phyloP scores from a whole-genome alignment of 2,888 invertebrate genomes.

The Sarcophaga rosellei region DNA sequence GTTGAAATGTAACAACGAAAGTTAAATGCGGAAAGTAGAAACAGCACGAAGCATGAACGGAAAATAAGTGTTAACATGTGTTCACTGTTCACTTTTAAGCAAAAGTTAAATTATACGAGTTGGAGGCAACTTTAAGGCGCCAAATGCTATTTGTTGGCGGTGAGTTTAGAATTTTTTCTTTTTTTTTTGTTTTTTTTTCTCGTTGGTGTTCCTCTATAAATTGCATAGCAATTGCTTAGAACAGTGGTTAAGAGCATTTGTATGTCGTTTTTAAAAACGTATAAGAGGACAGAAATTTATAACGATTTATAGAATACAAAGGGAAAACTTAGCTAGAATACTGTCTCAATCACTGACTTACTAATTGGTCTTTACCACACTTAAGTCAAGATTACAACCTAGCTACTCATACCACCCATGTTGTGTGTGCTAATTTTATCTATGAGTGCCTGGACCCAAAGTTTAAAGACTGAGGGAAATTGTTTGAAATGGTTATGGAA shows the following conservation, averaged over 20 bases:
- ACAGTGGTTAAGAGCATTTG: neutral
- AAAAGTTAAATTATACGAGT: constrained; percentile 35
- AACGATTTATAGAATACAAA: too few relatives aligned
- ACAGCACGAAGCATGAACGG: neutral
- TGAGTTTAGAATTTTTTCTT: neutral
- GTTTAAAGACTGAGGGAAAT: too few relatives aligned
- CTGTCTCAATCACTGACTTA: too few relatives aligned
- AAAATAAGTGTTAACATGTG: constrained; percentile 59
- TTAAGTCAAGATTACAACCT: too few relatives aligned
- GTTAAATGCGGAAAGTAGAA: neutral
- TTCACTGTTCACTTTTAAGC: constrained; percentile 29
- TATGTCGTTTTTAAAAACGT: too few relatives aligned
- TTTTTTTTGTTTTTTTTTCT: constrained; percentile 5
- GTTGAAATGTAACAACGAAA: constrained; percentile 2
- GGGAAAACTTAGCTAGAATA: too few relatives aligned
- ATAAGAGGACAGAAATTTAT: too few relatives aligned
- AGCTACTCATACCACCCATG: too few relatives aligned
- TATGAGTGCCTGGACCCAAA: too few relatives aligned
- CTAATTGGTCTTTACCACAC: too few relatives aligned
- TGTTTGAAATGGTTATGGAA: too few relatives aligned
- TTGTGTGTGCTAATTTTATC: too few relatives aligned
- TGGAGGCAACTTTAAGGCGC: constrained; percentile 33
- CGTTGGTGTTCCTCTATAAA: neutral
- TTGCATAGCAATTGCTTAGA: neutral
- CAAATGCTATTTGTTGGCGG: constrained; percentile 28